These are phyloP conservation scores for Imbricaverruca yamaguchii DNA, from an alignment of 2,888 invertebrate genomes.

Conservation along the genomic window DNA sequence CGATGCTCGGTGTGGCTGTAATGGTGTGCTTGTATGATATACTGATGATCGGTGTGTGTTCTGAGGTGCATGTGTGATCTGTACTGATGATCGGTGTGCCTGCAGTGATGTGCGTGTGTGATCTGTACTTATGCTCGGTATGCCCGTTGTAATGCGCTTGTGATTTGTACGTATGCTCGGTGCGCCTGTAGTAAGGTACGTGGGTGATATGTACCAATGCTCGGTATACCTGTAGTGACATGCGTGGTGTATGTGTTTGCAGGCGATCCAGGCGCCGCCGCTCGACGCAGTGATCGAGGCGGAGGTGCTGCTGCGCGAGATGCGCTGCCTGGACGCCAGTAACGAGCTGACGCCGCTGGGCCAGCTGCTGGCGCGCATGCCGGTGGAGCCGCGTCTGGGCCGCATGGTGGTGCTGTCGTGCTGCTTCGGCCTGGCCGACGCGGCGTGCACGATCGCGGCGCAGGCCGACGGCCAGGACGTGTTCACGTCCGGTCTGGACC, in stretches of 20 bases:
- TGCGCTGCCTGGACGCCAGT: conserved; percentile 79
- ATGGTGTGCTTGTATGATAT: too few species aligned
- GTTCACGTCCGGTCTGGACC: conserved; percentile 39
- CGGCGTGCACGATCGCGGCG: conserved; percentile 87
- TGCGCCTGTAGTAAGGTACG: too few species aligned
- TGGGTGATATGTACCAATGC: too few species aligned
- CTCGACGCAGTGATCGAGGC: conserved; percentile 97
- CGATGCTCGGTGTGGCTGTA: too few species aligned
- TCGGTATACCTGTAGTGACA: too few species aligned
- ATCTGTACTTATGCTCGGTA: too few species aligned
- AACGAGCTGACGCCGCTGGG: conserved; percentile 91
- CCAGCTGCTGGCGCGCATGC: conserved; percentile 82
- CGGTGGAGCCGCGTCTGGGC: conserved; percentile 91
- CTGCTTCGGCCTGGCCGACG: conserved; percentile 81
- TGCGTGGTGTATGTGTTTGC: not conserved
- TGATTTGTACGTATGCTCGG: too few species aligned
- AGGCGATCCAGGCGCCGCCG: conserved; percentile 48
- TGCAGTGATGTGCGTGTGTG: too few species aligned
- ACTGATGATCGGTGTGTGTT: too few species aligned
- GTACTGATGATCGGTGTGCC: too few species aligned
- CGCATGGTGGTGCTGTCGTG: conserved; percentile 96
- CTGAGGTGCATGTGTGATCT: too few species aligned
- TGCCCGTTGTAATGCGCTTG: too few species aligned
- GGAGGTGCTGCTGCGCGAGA: conserved; percentile 59
- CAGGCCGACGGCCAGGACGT: conserved; percentile 54